phyloP scores from a whole-genome alignment of 2,113 vertebrate species.

The Cyanoramphus novaezelandiae region DNA sequence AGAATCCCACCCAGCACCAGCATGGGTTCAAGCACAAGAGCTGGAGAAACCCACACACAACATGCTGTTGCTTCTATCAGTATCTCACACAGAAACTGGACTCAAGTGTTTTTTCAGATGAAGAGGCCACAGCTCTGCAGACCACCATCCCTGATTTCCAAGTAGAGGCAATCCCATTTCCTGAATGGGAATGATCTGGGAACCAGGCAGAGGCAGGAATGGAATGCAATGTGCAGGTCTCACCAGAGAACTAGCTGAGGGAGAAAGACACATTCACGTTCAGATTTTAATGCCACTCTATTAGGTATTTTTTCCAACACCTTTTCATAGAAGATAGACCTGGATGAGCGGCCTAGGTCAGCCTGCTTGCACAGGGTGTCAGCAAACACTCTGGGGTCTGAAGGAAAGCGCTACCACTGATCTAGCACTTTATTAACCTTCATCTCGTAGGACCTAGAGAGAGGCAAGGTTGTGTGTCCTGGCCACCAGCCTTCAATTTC shows the following conservation, averaged over 20 bases:
- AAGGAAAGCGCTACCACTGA: neutral
- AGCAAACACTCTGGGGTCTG: neutral
- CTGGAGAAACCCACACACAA: neutral
- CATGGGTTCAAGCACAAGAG: rapidly evolving
- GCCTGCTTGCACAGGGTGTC: neutral
- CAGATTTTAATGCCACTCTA: neutral
- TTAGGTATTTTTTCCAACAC: neutral
- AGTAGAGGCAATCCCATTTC: neutral
- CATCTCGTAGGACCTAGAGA: neutral
- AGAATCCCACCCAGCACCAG: neutral
- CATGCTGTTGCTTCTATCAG: neutral
- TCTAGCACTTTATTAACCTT: neutral
- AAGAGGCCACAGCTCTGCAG: neutral
- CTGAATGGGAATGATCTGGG: rapidly evolving
- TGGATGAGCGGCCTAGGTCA: neutral
- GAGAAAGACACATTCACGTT: neutral
- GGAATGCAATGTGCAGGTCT: neutral
- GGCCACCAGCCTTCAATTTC: neutral
- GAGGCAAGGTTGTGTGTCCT: neutral
- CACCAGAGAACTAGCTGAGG: neutral
- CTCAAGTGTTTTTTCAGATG: neutral
- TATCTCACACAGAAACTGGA: neutral
- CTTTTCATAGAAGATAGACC: neutral
- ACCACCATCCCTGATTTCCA: rapidly evolving
- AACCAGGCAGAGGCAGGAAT: neutral